Conservation (phyloP, 1,140 invertebrate species). For the Leptestheria dahalacensis region DNA sequence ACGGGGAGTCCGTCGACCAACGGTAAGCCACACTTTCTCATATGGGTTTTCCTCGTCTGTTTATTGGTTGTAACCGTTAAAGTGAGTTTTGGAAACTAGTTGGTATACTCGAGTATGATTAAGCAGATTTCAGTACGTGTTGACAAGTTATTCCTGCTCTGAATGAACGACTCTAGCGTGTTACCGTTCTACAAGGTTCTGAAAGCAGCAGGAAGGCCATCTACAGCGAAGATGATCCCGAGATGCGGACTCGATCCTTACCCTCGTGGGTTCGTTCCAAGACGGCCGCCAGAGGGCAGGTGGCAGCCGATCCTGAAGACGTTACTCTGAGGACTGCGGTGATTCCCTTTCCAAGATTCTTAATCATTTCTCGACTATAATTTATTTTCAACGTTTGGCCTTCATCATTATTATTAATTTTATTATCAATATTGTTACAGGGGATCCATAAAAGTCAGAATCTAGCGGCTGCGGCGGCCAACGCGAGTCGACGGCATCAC, state of each 20-base stretch:
- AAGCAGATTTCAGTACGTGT: too few species aligned
- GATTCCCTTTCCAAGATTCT: not conserved
- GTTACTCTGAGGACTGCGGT: not conserved
- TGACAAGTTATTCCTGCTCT: too few species aligned
- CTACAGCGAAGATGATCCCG: slow-evolving; percentile 20
- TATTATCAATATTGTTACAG: not conserved
- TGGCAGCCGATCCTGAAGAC: not conserved
- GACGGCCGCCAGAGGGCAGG: not conserved
- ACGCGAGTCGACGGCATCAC: not conserved
- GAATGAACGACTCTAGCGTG: too few species aligned
- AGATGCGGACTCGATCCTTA: slow-evolving; percentile 46
- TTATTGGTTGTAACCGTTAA: too few species aligned
- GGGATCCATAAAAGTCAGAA: not conserved
- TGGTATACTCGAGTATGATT: too few species aligned
- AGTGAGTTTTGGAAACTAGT: too few species aligned
- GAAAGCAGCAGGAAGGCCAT: not conserved
- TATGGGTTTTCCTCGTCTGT: too few species aligned
- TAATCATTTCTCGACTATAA: too few species aligned
- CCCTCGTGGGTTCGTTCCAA: slow-evolving; percentile 47
- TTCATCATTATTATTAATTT: not conserved
- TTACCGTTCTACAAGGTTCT: too few species aligned
- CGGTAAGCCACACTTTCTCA: not conserved
- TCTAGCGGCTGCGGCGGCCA: not conserved
- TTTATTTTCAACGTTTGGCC: too few species aligned
- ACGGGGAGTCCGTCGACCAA: slow-evolving; percentile 5